phyloP scores from a whole-genome alignment of 35 echinoderm and acorn worm species.

The Nesometra sesokonis region DNA sequence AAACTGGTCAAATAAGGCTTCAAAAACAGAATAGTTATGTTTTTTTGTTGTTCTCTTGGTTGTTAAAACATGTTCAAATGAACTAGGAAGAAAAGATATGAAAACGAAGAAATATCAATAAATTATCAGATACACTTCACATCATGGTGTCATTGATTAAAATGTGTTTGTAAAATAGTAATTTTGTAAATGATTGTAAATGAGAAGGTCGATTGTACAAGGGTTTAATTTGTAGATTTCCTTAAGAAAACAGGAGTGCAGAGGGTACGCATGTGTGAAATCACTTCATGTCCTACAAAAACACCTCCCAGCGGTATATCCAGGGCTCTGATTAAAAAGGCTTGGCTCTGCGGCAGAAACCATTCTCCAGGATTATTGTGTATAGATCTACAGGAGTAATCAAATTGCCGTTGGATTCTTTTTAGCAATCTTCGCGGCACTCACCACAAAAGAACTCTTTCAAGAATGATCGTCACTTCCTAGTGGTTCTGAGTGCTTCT shows the following conservation, averaged over 20 bases:
- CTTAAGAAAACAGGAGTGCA: background rate
- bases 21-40: too few species aligned
- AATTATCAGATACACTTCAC: too few species aligned
- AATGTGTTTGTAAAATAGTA: too few species aligned
- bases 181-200: too few species aligned
- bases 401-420: background rate
- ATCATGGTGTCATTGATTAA: too few species aligned
- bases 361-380: background rate
- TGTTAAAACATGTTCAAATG: too few species aligned
- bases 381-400: background rate
- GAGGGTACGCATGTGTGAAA: background rate
- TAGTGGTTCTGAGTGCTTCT: background rate
- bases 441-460: background rate
- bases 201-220: too few species aligned
- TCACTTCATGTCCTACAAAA: background rate
- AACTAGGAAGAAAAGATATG: too few species aligned
- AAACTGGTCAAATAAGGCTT: too few species aligned
- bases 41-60: too few species aligned
- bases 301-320: background rate
- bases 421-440: background rate
- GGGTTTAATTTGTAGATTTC: too few species aligned
- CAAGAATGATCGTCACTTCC: background rate
- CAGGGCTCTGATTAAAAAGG: background rate
- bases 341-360: background rate
- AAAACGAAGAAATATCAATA: too few species aligned